A percentile compares a stretch with the other conserved stretches of the same genome.
These are phyloP conservation scores for Antitype chi DNA, from an alignment of 2,888 invertebrate genomes.

Conservation along the genomic window DNA sequence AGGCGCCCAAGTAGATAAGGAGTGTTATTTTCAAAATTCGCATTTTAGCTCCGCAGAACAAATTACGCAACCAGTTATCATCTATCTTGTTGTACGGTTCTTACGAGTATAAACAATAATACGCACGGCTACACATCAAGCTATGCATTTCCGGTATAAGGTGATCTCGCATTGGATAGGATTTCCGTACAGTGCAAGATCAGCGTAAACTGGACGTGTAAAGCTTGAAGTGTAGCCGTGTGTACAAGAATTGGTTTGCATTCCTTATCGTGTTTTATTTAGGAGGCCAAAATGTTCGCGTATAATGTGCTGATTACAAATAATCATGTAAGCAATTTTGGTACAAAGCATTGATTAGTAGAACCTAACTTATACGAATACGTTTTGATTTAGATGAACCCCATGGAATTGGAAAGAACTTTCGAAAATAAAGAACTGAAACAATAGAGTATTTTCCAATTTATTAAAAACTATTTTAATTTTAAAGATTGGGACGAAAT, in stretches of 20 bases:
- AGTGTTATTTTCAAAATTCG: constrained; percentile 38
- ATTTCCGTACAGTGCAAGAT: too few species aligned
- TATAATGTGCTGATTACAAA: constrained; percentile 7
- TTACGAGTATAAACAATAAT: too few species aligned
- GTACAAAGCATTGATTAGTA: not conserved
- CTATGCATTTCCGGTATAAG: too few species aligned
- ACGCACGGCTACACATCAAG: too few species aligned
- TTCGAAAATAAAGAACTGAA: not conserved
- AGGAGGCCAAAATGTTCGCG: not conserved
- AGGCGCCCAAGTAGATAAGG: constrained; percentile 31
- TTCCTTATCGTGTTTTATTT: constrained; percentile 14
- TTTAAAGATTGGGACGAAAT: too few species aligned
- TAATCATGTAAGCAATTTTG: not conserved
- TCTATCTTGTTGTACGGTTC: not conserved
- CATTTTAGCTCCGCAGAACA: not conserved
- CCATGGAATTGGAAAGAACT: not conserved
- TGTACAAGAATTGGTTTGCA: not conserved
- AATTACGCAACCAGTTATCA: not conserved
- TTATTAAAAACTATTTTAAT: too few species aligned
- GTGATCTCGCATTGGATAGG: too few species aligned
- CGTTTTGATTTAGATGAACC: not conserved
- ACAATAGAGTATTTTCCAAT: too few species aligned
- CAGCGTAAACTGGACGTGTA: too few species aligned
- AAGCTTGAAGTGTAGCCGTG: too few species aligned
- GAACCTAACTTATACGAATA: not conserved